Base-by-base conservation (phyloP, 2,888 invertebrate species). In the Drosophila tripunctata region DNA sequence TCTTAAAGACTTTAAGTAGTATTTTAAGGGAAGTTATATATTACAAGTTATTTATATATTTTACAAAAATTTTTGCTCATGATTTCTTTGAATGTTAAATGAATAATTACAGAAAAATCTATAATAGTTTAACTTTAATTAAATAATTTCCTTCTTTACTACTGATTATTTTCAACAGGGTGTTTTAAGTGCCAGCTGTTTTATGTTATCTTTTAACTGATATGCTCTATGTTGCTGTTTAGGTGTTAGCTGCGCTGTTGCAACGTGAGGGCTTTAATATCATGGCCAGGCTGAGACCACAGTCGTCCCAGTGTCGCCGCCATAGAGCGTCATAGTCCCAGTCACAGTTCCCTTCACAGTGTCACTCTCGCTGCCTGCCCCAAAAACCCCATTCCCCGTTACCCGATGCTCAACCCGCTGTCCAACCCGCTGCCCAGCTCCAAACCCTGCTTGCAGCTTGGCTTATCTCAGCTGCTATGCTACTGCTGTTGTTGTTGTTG, bases 381-480 rank as follows among this genome's bases (percentile, higher is more conserved):
- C 10, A 27, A 10, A 0, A 10, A 10, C 6, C 10, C 10, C 27
- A 8, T 27, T 10, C 24, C 24, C 24, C 8, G n/a, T n/a, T n/a
- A 10, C 12, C 40, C 24, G 10, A 6, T 22, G 3, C 21, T 27
- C 2, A 22, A n/a, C 6, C n/a, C 12, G 10, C 10, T 17, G 0
- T 41, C 27, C 14, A 31, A 62, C 31, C 41, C 36, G 41, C 4
- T 21, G 7, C 51, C 41, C 35, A 22, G 35, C 21, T 52, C 52
- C 60, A 55, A 51, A 38, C 36, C 47, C 14, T 31, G 52, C 60
- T 67, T 64, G 65, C 55, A 63, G 56, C 72, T 67, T 70, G 78
- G 87, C 87, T 87, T 84, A 84, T 87, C 87, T 79, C 83, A 79
- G 73, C 66, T 77, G 64, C 60, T 75, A 58, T 45, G 78, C 83